Conservation (phyloP, 2,797 vertebrate genomes). For the Helarctos malayanus region DNA sequence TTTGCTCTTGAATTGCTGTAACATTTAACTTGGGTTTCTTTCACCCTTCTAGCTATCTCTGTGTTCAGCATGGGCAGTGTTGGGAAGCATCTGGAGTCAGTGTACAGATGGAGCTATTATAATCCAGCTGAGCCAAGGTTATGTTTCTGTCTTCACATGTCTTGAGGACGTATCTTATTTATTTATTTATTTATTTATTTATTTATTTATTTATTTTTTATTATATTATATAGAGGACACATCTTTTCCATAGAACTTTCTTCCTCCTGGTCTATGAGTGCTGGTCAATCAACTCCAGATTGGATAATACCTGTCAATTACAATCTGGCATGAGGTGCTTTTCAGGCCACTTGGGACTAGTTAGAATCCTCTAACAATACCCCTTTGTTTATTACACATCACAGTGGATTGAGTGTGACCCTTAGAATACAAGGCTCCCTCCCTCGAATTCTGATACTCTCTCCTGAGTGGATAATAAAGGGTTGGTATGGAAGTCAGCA, state of each 20-base stretch:
- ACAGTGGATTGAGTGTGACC: background rate
- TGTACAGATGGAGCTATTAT: background rate
- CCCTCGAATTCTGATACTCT: background rate
- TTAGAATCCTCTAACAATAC: background rate
- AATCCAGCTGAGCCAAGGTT: background rate
- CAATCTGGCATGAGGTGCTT: background rate
- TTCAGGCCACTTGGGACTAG: background rate
- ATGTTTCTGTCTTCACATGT: background rate
- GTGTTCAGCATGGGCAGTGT: background rate
- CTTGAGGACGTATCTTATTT: background rate
- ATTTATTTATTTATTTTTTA: too few species aligned
- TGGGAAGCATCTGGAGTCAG: background rate
- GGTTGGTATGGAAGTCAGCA: background rate
- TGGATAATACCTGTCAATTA: background rate
- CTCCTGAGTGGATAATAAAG: background rate
- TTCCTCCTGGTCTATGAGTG: background rate
- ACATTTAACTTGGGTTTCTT: background rate
- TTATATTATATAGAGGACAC: background rate
- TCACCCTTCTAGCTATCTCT: background rate
- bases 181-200: too few species aligned
- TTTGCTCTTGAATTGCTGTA: background rate
- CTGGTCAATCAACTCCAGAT: background rate
- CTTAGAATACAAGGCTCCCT: background rate
- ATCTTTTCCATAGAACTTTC: background rate
- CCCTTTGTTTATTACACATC: background rate